Base-by-base conservation (phyloP, 2,797 vertebrate genomes). In the Trematomus bernacchii region DNA sequence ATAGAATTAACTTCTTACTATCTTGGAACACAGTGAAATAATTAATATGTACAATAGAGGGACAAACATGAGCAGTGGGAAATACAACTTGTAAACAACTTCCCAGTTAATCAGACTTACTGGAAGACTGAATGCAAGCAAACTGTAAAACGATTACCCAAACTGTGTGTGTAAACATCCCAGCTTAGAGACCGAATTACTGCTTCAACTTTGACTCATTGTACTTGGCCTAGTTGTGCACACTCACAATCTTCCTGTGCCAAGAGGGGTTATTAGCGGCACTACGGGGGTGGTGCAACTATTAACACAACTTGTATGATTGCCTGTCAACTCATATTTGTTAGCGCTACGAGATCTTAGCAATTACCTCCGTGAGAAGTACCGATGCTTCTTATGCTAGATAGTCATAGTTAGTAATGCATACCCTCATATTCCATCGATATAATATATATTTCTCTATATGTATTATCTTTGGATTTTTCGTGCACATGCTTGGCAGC, bases 141-240 rank as follows among this genome's bases (percentile, higher is more conserved):
- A 48, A 63, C 4, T 54, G 23, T 44, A 58, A 73, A 64, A 48
- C 15, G 10, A 66, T 30, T 30, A 18, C 23, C n/a, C 21, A 50
- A 64, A 47, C 10, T 64, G 6, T 27, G 19, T 15, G 14, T 19
- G 19, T 30, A 14, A 63, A 55, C n/a, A 40, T 48, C 43, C 16
- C 19, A 42, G 33, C 13, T 23, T 5, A 40, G 40, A 50, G 19
- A 59, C 47, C 8, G 2, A 30, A 4, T 9, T 21, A 27, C 30
- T 51, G 19, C 1, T 40, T 69, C 6, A 63, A 43, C 51, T 50
- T 13, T 43, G 51, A 54, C 23, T 46, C n/a, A 21, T 27, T 5
- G 2, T 16, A 54, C 43, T 48, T 58, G 1, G 12, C 30, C 19
- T 52, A 44, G 59, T 60, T 75, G 14, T 40, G 27, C 12, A 53